Conservation (phyloP, 2,113 vertebrate species). For the Equus quagga region DNA sequence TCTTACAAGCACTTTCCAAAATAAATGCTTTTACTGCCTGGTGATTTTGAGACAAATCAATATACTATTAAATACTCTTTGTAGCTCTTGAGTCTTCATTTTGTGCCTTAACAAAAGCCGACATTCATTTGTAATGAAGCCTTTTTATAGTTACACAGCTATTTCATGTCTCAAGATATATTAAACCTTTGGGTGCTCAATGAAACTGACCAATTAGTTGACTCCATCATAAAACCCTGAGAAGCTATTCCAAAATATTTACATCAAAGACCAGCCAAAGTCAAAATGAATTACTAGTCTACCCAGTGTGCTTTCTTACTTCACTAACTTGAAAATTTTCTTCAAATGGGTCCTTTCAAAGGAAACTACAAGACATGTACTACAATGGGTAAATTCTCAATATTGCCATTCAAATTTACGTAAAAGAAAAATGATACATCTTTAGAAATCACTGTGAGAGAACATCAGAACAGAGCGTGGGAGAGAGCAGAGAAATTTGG, state of each 20-base stretch:
- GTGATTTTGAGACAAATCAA: slow-evolving; percentile 64
- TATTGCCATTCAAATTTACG: not conserved
- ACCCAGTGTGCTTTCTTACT: not conserved
- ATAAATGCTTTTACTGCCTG: slow-evolving; percentile 22
- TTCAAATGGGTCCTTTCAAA: slow-evolving; percentile 38
- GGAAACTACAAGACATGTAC: not conserved
- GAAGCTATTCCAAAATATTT: slow-evolving; percentile 53
- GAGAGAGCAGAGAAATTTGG: not conserved
- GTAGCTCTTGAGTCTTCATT: slow-evolving; percentile 55
- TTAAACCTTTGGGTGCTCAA: slow-evolving; percentile 58
- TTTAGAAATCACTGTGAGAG: not conserved
- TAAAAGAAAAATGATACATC: not conserved
- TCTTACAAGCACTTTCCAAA: slow-evolving; percentile 51
- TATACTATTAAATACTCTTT: slow-evolving; percentile 52
- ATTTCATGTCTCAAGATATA: slow-evolving; percentile 63
- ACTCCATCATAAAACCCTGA: slow-evolving; percentile 50
- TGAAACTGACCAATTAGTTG: slow-evolving; percentile 67
- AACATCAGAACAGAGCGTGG: not conserved
- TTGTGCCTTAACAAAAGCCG: slow-evolving; percentile 56
- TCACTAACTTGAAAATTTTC: not conserved
- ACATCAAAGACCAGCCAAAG: slow-evolving; percentile 54
- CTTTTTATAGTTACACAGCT: slow-evolving; percentile 57
- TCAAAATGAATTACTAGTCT: slow-evolving; percentile 30
- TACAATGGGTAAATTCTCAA: not conserved
- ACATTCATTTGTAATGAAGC: slow-evolving; percentile 43